phyloP scores from a whole-genome alignment of 2,888 invertebrate genomes.

The Acrobasis consociella region DNA sequence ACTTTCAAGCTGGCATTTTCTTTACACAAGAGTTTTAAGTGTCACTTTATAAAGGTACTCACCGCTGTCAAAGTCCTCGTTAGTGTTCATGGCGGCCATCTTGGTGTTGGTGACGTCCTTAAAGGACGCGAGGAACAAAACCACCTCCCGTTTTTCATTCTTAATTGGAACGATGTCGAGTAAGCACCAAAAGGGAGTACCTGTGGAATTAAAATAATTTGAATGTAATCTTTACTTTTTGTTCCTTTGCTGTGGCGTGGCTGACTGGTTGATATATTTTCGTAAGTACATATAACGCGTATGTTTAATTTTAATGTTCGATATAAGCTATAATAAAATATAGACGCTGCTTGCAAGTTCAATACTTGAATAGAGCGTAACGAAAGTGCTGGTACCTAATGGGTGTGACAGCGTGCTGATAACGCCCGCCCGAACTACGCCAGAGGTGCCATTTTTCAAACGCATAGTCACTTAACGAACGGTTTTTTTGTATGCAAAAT shows the following conservation, averaged over 20 bases:
- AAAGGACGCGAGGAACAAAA: conserved; percentile 96
- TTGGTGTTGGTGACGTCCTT: conserved; percentile 97
- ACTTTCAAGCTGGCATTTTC: conserved; percentile 46
- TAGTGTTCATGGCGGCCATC: conserved; percentile 92
- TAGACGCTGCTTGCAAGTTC: too few species aligned
- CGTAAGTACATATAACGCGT: too few species aligned
- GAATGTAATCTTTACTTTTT: conserved; percentile 34
- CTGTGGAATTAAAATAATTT: conserved; percentile 76
- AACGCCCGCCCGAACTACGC: too few species aligned
- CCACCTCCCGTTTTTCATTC: conserved; percentile 98
- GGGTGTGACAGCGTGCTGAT: too few species aligned
- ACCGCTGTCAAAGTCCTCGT: conserved; percentile 94
- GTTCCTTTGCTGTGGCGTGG: background rate
- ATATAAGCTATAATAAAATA: too few species aligned
- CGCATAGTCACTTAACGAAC: too few species aligned
- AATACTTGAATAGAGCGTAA: too few species aligned
- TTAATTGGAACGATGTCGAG: conserved; percentile 99
- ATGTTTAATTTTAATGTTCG: too few species aligned
- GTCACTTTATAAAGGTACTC: conserved; percentile 72
- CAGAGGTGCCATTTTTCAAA: too few species aligned
- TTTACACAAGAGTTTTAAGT: conserved; percentile 43
- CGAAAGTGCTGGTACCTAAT: too few species aligned
- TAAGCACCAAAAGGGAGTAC: conserved; percentile 96
- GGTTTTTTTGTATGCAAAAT: too few species aligned
- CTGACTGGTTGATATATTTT: too few species aligned